Percentiles rank a stretch among this genome's conserved stretches.
Conservation (phyloP, 2,888 invertebrate species). For the Drosophila villosipedis region DNA sequence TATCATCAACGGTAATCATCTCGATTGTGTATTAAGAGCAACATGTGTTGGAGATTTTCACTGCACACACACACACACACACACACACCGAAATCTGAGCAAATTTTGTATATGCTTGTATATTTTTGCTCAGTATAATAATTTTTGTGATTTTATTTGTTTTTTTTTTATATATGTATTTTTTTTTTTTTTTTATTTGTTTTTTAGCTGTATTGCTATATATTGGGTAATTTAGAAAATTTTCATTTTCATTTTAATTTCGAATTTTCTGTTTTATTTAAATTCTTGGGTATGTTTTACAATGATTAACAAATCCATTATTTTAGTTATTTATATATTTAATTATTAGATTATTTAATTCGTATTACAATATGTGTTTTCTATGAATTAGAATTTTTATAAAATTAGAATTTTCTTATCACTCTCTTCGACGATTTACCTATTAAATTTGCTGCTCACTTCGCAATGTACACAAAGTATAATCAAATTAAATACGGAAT, state of each 20-base stretch:
- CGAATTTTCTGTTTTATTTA: background rate
- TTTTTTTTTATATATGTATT: background rate
- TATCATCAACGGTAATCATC: conserved; percentile 41
- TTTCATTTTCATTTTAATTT: background rate
- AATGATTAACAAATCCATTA: background rate
- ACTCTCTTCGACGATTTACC: conserved; percentile 16
- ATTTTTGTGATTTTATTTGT: background rate
- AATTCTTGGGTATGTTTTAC: background rate
- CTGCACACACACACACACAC: background rate
- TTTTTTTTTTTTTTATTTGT: too few species aligned
- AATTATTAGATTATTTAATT: background rate
- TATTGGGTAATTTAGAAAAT: background rate
- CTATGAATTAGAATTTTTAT: background rate
- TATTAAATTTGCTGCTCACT: conserved; percentile 15
- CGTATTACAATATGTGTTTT: background rate
- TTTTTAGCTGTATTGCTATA: background rate
- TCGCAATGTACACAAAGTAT: conserved; percentile 5
- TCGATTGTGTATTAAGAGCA: conserved; percentile 14
- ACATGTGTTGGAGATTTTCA: conserved; percentile 18
- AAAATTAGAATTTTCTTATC: background rate
- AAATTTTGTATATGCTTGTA: background rate
- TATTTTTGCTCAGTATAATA: background rate
- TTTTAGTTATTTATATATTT: background rate
- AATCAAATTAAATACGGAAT: conserved; percentile 24
- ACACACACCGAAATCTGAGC: background rate